Percentiles rank a stretch among this genome's conserved stretches.
phyloP scores from a whole-genome alignment of 2,888 invertebrate species.

The Nymphalis c-album region DNA sequence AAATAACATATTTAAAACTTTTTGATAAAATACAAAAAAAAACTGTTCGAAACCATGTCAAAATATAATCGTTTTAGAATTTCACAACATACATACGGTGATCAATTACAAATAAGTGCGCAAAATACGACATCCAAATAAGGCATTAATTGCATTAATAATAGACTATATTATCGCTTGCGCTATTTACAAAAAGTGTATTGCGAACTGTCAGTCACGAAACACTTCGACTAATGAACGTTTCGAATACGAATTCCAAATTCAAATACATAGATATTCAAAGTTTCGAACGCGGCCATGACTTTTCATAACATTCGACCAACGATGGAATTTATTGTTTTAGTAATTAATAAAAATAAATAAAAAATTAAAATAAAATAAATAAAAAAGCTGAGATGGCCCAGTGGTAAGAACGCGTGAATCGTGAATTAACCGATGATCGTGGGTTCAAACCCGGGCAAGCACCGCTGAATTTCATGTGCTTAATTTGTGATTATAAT shows the following conservation, averaged over 20 bases:
- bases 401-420: too few relatives aligned
- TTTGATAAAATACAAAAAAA: too few relatives aligned
- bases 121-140: constrained; percentile 6
- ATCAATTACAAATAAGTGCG: neutral
- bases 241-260: constrained; percentile 7
- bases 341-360: too few relatives aligned
- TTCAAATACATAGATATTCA: constrained; percentile 1
- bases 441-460: too few relatives aligned
- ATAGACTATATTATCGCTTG: constrained; percentile 6
- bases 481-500: too few relatives aligned
- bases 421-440: too few relatives aligned
- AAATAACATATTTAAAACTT: too few relatives aligned
- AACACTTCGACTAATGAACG: constrained; percentile 7
- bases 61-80: neutral
- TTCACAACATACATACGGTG: constrained; percentile 5
- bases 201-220: constrained; percentile 10
- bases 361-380: too few relatives aligned
- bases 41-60: neutral
- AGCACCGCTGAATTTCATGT: too few relatives aligned
- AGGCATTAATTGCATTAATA: constrained; percentile 10
- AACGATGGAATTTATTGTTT: neutral
- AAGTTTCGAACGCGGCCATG: constrained; percentile 13
- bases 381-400: too few relatives aligned
- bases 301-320: constrained; percentile 10
- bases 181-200: constrained; percentile 1